Conservation (phyloP, 1,140 invertebrate genomes). For the Stegodyphus mimosarum region DNA sequence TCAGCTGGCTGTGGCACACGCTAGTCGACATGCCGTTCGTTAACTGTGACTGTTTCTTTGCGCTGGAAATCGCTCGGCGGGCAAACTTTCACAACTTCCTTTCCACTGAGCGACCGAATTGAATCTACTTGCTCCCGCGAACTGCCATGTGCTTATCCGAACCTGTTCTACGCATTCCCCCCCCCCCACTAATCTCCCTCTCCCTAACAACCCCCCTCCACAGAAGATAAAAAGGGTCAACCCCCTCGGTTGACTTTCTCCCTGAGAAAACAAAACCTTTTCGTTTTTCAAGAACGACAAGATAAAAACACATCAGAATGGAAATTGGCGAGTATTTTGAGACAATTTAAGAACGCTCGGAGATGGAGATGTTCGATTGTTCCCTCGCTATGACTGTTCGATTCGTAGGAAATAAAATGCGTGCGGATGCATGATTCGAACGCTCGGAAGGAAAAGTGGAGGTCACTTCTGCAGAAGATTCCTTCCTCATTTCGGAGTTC, state of each 20-base stretch:
- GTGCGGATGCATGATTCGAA: too few relatives aligned
- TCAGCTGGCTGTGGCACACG: slow-evolving; percentile 43
- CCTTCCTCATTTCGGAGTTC: too few relatives aligned
- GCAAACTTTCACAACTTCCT: slow-evolving; percentile 19
- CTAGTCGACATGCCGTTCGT: slow-evolving; percentile 33
- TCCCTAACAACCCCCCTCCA: background rate
- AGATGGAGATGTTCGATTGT: too few relatives aligned
- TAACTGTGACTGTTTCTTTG: background rate
- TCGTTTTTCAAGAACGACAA: too few relatives aligned
- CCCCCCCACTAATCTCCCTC: background rate
- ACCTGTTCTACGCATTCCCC: slow-evolving; percentile 13
- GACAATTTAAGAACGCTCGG: too few relatives aligned
- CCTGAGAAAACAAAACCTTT: background rate
- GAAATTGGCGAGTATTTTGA: too few relatives aligned
- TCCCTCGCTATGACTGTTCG: too few relatives aligned
- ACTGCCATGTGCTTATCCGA: slow-evolving; percentile 9
- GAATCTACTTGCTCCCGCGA: slow-evolving; percentile 3
- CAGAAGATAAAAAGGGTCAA: slow-evolving; percentile 33
- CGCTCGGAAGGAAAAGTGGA: too few relatives aligned
- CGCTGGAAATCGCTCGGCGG: slow-evolving; percentile 2
- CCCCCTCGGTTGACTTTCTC: slow-evolving; percentile 13
- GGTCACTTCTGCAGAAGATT: too few relatives aligned
- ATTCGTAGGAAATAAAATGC: too few relatives aligned
- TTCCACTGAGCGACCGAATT: slow-evolving; percentile 16
- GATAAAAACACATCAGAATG: too few relatives aligned